Percentiles rank a stretch among this genome's conserved stretches.
Evolutionary conservation across 2,888 invertebrate species (phyloP).

Genomic region (Nymphalis urticae): DNA sequence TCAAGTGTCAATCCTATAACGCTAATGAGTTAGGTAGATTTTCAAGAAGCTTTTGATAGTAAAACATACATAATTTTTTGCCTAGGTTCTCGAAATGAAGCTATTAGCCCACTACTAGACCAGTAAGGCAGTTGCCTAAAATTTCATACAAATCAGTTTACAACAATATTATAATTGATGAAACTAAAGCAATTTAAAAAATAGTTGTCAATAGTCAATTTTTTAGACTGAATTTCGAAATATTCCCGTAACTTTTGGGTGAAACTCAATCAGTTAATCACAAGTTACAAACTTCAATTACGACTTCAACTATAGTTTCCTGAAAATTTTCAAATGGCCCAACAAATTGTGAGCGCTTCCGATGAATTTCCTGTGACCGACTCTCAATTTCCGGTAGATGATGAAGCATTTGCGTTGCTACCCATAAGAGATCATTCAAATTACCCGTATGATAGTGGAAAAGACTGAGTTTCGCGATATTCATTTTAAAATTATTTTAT

Average conservation of each 20-base stretch:
- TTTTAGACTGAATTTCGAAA: neutral
- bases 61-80: too few species aligned
- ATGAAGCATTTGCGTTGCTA: conserved; percentile 51
- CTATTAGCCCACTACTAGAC: too few species aligned
- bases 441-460: neutral
- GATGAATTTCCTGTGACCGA: conserved; percentile 67
- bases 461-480: too few species aligned
- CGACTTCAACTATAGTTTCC: conserved; percentile 54
- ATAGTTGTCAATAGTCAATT: neutral
- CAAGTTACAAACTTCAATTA: conserved; percentile 32
- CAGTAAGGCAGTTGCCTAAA: too few species aligned
- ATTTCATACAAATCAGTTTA: too few species aligned
- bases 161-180: too few species aligned
- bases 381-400: conserved; percentile 66
- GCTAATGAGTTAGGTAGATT: too few species aligned
- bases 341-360: conserved; percentile 64
- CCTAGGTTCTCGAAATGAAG: too few species aligned
- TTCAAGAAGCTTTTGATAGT: too few species aligned
- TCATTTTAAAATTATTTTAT: too few species aligned
- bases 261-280: conserved; percentile 25
- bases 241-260: conserved; percentile 11
- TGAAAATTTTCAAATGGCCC: conserved; percentile 58
- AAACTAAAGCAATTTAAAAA: too few species aligned
- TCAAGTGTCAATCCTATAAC: too few species aligned
- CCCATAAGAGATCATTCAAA: conserved; percentile 5